Base-by-base conservation (phyloP, 2,797 vertebrate genomes). In the Crenuchus spilurus region DNA sequence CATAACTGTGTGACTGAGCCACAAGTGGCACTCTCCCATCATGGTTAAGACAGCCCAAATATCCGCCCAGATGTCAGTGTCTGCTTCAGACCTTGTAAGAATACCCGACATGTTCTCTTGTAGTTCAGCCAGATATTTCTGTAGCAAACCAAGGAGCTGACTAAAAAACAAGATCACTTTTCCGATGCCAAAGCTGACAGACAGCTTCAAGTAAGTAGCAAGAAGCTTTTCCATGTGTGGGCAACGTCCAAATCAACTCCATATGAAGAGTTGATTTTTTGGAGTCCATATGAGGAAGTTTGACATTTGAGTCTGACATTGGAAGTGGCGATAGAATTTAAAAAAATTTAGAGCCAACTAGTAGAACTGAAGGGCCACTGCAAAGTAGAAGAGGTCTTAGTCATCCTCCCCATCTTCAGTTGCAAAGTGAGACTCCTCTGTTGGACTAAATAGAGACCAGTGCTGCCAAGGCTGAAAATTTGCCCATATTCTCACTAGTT, bases 21-120 rank as follows among this genome's bases (percentile, higher is more conserved):
- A 42, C 64, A 74, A 67, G 54, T 57, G 54, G 54, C 54, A 57
- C 39, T 62, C 60, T 62, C 60, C 60, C 37, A 42, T 41, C 39
- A 57, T 18, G n/a, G 54, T 30, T 57, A 57, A 57, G 54, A 57
- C 54, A 57, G 22, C 39, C 60, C 60, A 16, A 62, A 26, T 28
- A 62, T 42, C 60, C 42, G 60, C 60, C 60, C 22, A 42, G 60
- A 42, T 41, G 37, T 62, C 60, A 62, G 24, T 2, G 30, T 33
- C 54, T 33, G 28, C 54, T n/a, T 57, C 16, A 33, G 30, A 16
- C 54, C 54, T 33, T 28, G 39, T 8, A 42, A 42, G 8, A 28
- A 26, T 26, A 26, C 60, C 60, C 20, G 24, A 41, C 24, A 48
- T 64, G 16, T 31, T 31, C 16, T 46, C 24, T 64, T 44, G 20